A percentile compares a stretch with the other conserved stretches of the same genome.
These are phyloP conservation scores for Caenorhabditis sulstoni DNA, from an alignment of 2,888 invertebrate species.

Conservation along the genomic window DNA sequence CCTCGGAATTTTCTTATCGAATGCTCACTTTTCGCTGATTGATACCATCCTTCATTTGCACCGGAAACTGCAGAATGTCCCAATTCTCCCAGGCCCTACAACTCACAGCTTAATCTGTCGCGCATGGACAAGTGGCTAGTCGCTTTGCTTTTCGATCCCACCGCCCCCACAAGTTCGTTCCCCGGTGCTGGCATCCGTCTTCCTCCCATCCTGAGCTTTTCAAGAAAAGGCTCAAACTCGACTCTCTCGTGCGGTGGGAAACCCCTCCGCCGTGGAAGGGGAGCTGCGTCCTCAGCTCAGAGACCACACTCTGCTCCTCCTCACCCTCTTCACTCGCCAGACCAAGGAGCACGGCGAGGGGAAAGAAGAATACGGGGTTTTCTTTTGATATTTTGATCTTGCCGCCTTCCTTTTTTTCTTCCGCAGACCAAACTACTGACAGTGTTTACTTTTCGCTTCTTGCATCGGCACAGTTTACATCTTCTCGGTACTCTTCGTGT, in stretches of 20 bases:
- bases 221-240: not conserved
- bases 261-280: not conserved
- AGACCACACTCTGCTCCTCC: not conserved
- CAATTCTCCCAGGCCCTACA: too few species aligned
- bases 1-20: too few species aligned
- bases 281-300: constrained; percentile 4
- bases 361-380: not conserved
- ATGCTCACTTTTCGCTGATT: too few species aligned
- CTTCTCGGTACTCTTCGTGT: too few species aligned
- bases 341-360: not conserved
- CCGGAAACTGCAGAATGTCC: too few species aligned
- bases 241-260: not conserved
- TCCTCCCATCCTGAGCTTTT: not conserved
- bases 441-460: not conserved
- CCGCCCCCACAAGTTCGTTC: not conserved
- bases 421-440: not conserved
- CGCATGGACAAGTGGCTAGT: too few species aligned
- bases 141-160: too few species aligned
- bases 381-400: constrained; percentile 10
- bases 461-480: too few species aligned
- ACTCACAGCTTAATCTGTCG: too few species aligned
- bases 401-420: not conserved
- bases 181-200: not conserved
- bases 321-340: not conserved
- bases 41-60: too few species aligned